Conservation (phyloP, 2,888 invertebrate species). For the Lithophane leautieri region DNA sequence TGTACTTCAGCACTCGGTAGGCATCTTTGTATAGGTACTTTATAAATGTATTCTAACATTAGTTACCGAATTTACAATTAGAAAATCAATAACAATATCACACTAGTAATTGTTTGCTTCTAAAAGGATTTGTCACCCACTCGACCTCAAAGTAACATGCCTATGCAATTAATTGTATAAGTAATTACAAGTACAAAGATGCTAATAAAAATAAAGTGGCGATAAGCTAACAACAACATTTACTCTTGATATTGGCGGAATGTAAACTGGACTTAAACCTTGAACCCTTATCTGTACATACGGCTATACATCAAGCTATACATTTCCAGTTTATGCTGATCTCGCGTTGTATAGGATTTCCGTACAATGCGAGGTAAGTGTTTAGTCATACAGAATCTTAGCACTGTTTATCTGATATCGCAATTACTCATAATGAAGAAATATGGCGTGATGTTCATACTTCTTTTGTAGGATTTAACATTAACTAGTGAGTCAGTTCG, state of each 20-base stretch:
- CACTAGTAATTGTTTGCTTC: slow-evolving; percentile 7
- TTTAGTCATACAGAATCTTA: slow-evolving; percentile 37
- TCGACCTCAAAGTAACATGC: slow-evolving; percentile 16
- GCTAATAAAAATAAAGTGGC: slow-evolving; percentile 22
- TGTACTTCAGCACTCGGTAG: neutral
- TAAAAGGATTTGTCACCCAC: slow-evolving; percentile 30
- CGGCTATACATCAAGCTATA: no score
- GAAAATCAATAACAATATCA: neutral
- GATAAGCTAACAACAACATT: slow-evolving; percentile 46
- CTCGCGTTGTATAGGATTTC: no score
- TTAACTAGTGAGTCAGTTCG: neutral
- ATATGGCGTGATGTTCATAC: slow-evolving; percentile 5
- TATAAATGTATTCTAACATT: neutral
- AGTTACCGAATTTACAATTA: neutral
- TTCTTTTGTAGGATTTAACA: slow-evolving; percentile 4
- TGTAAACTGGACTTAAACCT: slow-evolving; percentile 42
- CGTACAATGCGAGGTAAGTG: no score
- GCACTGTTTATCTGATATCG: slow-evolving; percentile 5
- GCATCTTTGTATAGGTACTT: neutral
- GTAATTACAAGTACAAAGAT: slow-evolving; percentile 23
- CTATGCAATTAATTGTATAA: slow-evolving; percentile 34
- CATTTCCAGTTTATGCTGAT: no score
- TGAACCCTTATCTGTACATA: slow-evolving; percentile 49
- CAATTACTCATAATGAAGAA: slow-evolving; percentile 7
- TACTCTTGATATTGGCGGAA: slow-evolving; percentile 46